Percentiles rank a stretch among this genome's conserved stretches.
phyloP scores from a whole-genome alignment of 2,888 invertebrate genomes.

The Panzeria rudis region DNA sequence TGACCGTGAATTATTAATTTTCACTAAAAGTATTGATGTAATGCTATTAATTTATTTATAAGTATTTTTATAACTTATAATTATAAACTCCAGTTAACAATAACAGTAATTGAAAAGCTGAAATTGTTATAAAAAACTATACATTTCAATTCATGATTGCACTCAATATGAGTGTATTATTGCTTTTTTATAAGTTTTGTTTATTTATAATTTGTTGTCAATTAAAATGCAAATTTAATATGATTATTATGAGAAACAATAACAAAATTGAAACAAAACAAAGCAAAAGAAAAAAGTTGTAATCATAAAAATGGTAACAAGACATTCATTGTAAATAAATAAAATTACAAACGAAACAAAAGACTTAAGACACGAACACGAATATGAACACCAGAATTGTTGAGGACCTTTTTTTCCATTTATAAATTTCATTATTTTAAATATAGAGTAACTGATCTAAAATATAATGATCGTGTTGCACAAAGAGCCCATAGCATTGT shows the following conservation, averaged over 20 bases:
- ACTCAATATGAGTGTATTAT: constrained; percentile 35
- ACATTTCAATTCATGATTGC: constrained; percentile 28
- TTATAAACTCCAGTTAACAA: constrained; percentile 54
- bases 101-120: constrained; percentile 19
- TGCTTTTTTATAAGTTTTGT: background rate
- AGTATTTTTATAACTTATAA: too few species aligned
- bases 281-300: background rate
- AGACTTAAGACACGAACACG: constrained; percentile 63
- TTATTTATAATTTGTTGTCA: constrained; percentile 71
- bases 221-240: constrained; percentile 71
- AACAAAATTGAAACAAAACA: constrained; percentile 14
- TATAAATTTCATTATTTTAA: too few species aligned
- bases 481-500: constrained; percentile 44
- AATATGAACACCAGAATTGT: background rate
- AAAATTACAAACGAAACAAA: constrained; percentile 47
- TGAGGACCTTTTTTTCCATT: constrained; percentile 10
- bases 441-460: constrained; percentile 24
- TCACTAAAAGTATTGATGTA: too few species aligned
- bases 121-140: constrained; percentile 47
- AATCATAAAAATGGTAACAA: constrained; percentile 43
- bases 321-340: constrained; percentile 37
- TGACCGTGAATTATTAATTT: constrained; percentile 68
- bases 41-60: too few species aligned
- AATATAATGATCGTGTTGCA: background rate
- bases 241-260: constrained; percentile 61